phyloP scores from a whole-genome alignment of 2,888 invertebrate genomes.

The Blastobasis lacticolella region DNA sequence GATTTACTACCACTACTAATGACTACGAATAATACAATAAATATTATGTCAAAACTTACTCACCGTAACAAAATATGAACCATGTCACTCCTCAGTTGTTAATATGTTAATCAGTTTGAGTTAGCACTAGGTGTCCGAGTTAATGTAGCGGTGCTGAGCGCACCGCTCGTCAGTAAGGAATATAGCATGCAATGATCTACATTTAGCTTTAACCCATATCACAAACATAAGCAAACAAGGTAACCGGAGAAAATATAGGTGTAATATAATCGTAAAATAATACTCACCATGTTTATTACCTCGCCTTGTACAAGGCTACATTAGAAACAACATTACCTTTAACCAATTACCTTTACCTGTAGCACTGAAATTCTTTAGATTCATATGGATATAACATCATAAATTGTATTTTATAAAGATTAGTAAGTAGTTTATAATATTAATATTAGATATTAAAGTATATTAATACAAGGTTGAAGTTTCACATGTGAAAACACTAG shows the following conservation, averaged over 20 bases:
- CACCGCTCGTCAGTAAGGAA: slow-evolving; percentile 3
- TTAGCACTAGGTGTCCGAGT: slow-evolving; percentile 39
- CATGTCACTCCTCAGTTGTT: slow-evolving; percentile 41
- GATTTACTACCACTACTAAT: slow-evolving; percentile 23
- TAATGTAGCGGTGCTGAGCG: slow-evolving; percentile 8
- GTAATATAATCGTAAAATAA: slow-evolving; percentile 24
- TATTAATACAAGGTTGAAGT: slow-evolving; percentile 59
- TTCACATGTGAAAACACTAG: slow-evolving; percentile 75
- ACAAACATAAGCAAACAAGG: slow-evolving; percentile 50
- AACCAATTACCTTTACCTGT: slow-evolving; percentile 63
- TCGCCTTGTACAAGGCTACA: slow-evolving; percentile 64
- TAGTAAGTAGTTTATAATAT: slow-evolving; percentile 66
- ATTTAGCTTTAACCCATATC: slow-evolving; percentile 38
- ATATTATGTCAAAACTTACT: slow-evolving; percentile 47
- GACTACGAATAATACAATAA: slow-evolving; percentile 21
- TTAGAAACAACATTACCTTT: slow-evolving; percentile 38
- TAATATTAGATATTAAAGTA: slow-evolving; percentile 56
- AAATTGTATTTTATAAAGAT: slow-evolving; percentile 23
- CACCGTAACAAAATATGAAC: slow-evolving; percentile 38
- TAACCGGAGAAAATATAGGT: slow-evolving; percentile 25
- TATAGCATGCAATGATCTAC: slow-evolving; percentile 52
- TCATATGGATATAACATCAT: slow-evolving; percentile 42
- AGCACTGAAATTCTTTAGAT: slow-evolving; percentile 52
- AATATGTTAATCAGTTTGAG: slow-evolving; percentile 31
- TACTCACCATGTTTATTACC: slow-evolving; percentile 60